phyloP scores from a whole-genome alignment of 2,113 vertebrate species.

The Mustelus asterias region DNA sequence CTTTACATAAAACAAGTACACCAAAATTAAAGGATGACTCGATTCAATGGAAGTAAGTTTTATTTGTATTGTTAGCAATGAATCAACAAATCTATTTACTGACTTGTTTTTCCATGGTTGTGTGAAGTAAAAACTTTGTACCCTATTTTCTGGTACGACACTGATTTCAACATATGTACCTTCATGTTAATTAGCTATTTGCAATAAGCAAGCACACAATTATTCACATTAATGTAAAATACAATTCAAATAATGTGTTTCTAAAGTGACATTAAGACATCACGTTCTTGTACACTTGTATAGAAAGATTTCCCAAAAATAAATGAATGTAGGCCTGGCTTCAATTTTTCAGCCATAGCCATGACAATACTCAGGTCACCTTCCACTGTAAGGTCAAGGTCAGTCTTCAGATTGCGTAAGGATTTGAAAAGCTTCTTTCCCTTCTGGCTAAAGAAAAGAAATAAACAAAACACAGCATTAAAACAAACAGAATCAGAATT shows the following conservation, averaged over 20 bases:
- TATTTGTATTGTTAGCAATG: neutral
- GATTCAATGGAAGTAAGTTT: neutral
- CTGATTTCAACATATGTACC: neutral
- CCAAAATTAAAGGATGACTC: neutral
- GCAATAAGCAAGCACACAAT: neutral
- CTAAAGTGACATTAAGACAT: slow-evolving; percentile 82
- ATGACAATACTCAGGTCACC: slow-evolving; percentile 93
- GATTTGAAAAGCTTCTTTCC: slow-evolving; percentile 90
- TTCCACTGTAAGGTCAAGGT: slow-evolving; percentile 84
- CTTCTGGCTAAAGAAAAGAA: slow-evolving; percentile 69
- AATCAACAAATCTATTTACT: neutral
- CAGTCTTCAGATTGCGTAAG: slow-evolving; percentile 80
- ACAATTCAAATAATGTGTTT: slow-evolving; percentile 23
- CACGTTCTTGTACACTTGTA: slow-evolving; percentile 87
- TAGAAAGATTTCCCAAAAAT: slow-evolving; percentile 88
- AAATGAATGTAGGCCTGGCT: slow-evolving; percentile 86
- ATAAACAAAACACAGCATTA: slow-evolving; percentile 38
- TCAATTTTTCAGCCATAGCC: slow-evolving; percentile 93
- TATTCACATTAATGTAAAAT: slow-evolving; percentile 29
- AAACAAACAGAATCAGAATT: slow-evolving; percentile 31
- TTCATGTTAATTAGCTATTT: slow-evolving; percentile 16
- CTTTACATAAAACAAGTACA: neutral
- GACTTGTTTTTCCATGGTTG: neutral
- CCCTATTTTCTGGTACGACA: neutral
- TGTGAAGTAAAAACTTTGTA: neutral